Conservation (phyloP, 2,888 invertebrate species). For the Sinelater perroti region DNA sequence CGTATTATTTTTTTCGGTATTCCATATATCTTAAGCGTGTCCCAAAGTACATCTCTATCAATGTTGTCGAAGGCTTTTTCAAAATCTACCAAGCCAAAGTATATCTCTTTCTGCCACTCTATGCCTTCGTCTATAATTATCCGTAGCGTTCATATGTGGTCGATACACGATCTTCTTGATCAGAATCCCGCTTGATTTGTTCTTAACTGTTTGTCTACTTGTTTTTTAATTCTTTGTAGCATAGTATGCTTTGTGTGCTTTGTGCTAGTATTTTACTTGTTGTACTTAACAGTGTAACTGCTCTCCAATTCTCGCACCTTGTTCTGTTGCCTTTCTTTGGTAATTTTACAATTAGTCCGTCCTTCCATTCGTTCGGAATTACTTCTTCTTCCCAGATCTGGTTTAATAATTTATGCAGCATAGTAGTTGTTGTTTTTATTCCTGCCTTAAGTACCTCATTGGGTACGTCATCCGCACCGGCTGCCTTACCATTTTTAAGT, state of each 20-base stretch:
- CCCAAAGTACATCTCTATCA: neutral
- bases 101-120: too few relatives aligned
- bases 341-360: constrained; percentile 1
- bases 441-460: neutral
- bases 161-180: too few relatives aligned
- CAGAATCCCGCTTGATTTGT: too few relatives aligned
- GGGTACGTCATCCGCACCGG: neutral
- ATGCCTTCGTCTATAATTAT: too few relatives aligned
- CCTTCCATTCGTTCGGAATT: constrained; percentile 1
- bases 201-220: too few relatives aligned
- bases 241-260: too few relatives aligned
- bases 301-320: constrained; percentile 3
- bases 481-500: constrained; percentile 2
- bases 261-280: constrained; percentile 5
- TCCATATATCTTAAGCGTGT: neutral
- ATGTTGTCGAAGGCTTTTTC: neutral
- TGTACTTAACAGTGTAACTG: neutral
- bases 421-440: neutral
- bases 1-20: neutral
- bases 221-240: constrained; percentile 6
- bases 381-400: constrained; percentile 4
- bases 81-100: too few relatives aligned
- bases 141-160: too few relatives aligned
- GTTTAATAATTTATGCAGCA: neutral
- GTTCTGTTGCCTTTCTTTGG: neutral